Conservation (phyloP, 1,140 invertebrate genomes). For the Archegozetes longisetosus region DNA sequence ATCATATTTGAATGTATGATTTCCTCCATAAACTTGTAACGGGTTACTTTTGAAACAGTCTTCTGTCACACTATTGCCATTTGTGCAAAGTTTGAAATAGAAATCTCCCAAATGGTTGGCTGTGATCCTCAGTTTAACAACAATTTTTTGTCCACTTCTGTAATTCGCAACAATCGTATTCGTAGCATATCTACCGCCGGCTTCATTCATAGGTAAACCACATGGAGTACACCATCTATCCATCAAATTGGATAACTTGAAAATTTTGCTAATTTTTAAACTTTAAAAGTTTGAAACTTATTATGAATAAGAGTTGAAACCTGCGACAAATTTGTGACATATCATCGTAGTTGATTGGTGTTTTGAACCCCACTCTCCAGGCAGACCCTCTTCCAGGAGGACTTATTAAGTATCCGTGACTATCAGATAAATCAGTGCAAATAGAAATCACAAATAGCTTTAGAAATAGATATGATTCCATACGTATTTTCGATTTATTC, state of each 20-base stretch:
- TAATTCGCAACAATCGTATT: background rate
- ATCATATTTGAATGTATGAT: no score
- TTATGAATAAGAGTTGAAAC: constrained; percentile 44
- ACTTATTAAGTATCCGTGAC: constrained; percentile 30
- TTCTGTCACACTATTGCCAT: no score
- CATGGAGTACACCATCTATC: constrained; percentile 74
- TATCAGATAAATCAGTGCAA: no score
- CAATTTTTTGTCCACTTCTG: background rate
- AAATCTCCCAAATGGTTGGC: constrained; percentile 24
- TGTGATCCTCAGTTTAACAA: background rate
- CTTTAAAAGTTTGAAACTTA: background rate
- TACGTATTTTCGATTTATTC: no score
- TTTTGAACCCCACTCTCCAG: constrained; percentile 83
- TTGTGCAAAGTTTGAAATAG: no score
- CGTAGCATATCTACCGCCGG: background rate
- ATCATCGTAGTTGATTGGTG: constrained; percentile 84
- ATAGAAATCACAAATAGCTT: no score
- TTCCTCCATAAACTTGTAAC: no score
- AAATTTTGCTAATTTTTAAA: no score
- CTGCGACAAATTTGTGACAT: constrained; percentile 66
- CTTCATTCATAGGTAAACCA: constrained; percentile 42
- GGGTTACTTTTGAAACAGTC: no score
- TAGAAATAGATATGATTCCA: no score
- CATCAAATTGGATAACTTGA: background rate
- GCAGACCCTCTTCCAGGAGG: constrained; percentile 77